Percentiles rank a stretch among this genome's conserved stretches.
Conservation (phyloP, 2,888 invertebrate species). For the Chrysomela aeneicollis region DNA sequence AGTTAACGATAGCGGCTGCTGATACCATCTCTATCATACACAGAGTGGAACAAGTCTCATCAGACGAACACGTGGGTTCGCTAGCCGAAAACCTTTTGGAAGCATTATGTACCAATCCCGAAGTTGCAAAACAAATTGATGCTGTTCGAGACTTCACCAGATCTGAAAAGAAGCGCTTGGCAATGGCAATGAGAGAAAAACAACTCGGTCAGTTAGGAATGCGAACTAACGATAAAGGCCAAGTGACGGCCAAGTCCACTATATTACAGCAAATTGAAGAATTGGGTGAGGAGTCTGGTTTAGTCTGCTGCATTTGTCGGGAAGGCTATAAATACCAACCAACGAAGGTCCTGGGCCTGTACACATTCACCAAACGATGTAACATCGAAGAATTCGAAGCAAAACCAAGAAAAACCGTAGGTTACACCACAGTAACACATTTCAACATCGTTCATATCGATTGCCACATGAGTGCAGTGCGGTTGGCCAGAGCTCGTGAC, state of each 20-base stretch:
- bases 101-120: slow-evolving; percentile 79
- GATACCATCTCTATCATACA: slow-evolving; percentile 95
- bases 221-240: slow-evolving; percentile 92
- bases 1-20: slow-evolving; percentile 86
- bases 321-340: slow-evolving; percentile 98
- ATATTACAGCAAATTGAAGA: slow-evolving; percentile 94
- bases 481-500: slow-evolving; percentile 73
- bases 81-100: slow-evolving; percentile 95
- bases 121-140: slow-evolving; percentile 86
- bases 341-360: slow-evolving; percentile 92
- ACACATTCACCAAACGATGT: slow-evolving; percentile 95
- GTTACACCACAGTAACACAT: slow-evolving; percentile 95
- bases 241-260: slow-evolving; percentile 85
- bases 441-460: slow-evolving; percentile 99
- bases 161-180: slow-evolving; percentile 95
- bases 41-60: slow-evolving; percentile 95
- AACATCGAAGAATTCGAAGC: slow-evolving; percentile 93
- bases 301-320: slow-evolving; percentile 96
- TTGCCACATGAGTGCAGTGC: slow-evolving; percentile 96
- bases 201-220: slow-evolving; percentile 94
- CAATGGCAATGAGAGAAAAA: slow-evolving; percentile 97
- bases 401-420: slow-evolving; percentile 72
- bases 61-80: slow-evolving; percentile 96
- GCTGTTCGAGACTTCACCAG: slow-evolving; percentile 93
- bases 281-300: slow-evolving; percentile 92